phyloP scores from a whole-genome alignment of 2,888 invertebrate species.

The Tholera decimalis region DNA sequence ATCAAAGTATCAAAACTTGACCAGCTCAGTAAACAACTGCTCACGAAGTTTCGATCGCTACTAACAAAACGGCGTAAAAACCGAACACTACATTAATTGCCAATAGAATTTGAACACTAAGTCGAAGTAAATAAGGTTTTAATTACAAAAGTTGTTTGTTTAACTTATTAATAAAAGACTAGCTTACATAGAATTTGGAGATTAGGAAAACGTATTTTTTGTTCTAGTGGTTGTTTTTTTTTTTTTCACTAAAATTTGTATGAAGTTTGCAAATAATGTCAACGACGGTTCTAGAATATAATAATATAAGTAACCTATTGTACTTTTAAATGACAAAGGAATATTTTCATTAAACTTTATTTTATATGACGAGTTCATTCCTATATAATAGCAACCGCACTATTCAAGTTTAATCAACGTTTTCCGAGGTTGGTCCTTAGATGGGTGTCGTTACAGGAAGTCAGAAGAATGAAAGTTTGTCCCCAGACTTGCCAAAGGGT shows the following conservation, averaged over 20 bases:
- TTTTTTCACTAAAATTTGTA: conserved; percentile 62
- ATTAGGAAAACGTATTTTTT: conserved; percentile 86
- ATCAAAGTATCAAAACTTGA: conserved; percentile 79
- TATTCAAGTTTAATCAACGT: too few relatives aligned
- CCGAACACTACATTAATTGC: conserved; percentile 62
- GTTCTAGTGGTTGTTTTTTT: conserved; percentile 68
- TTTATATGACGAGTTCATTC: too few relatives aligned
- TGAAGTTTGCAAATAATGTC: conserved; percentile 25
- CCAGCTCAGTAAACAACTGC: conserved; percentile 72
- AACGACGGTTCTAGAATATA: background rate
- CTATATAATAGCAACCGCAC: too few relatives aligned
- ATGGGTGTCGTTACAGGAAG: too few relatives aligned
- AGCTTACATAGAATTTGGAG: conserved; percentile 87
- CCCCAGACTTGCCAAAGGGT: too few relatives aligned
- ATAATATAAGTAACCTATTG: conserved; percentile 4
- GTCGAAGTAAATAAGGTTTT: conserved; percentile 13
- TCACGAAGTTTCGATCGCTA: conserved; percentile 84
- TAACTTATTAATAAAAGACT: conserved; percentile 86
- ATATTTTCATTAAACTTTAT: background rate
- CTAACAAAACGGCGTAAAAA: conserved; percentile 78
- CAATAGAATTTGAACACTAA: conserved; percentile 68
- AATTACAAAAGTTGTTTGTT: conserved; percentile 65
- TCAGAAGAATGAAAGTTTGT: too few relatives aligned
- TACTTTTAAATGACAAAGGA: background rate
- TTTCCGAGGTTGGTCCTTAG: too few relatives aligned